Evolutionary conservation across 2,797 vertebrate species (phyloP), one percentile per base, ranked within the genome.

Genomic region (Aplochiton taeniatus): DNA sequence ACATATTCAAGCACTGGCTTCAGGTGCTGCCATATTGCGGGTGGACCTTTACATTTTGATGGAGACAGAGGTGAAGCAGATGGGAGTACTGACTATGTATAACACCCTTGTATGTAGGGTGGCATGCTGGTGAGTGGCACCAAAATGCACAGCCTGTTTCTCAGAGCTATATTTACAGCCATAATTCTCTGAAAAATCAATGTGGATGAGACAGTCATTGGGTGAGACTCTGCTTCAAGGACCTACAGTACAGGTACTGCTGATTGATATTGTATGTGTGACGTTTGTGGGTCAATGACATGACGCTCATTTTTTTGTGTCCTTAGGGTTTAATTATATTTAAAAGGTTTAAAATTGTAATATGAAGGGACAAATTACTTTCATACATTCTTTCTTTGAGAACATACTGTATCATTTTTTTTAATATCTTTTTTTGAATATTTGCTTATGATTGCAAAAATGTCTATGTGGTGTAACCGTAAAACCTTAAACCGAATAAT

Each of bases 31-130:
- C n/a, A n/a, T n/a, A n/a, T n/a, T n/a, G n/a, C n/a, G n/a, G n/a
- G n/a, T n/a, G 16, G 61, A 4, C 16, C 57, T 44, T 57, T 74
- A n/a, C n/a, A 50, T 50, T 50, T 50, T 50, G 48, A 50, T 50
- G 48, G 48, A 50, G 48, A 50, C 48, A 50, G 9, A 9, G 48
- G 48, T 50, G 11, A 50, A 50, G 48, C 48, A 50, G 48, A 50
- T 50, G 48, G 9, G 48, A 50, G 9, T 9, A 50, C 48, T 50
- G 48, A 14, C n/a, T 50, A 14, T 50, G 14, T 50, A 50, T 14
- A 50, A 50, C 14, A 50, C 14, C 10, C 48, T 14, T 9, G 48
- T 9, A 50, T 50, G 48, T 9, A 6, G 48, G 48, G 14, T 50
- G 48, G 48, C 9, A 4, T 50, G 48, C 48, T 9, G 5, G 48